These are phyloP conservation scores for Agrochola macilenta DNA, from an alignment of 2,888 invertebrate species.

Conservation along the genomic window DNA sequence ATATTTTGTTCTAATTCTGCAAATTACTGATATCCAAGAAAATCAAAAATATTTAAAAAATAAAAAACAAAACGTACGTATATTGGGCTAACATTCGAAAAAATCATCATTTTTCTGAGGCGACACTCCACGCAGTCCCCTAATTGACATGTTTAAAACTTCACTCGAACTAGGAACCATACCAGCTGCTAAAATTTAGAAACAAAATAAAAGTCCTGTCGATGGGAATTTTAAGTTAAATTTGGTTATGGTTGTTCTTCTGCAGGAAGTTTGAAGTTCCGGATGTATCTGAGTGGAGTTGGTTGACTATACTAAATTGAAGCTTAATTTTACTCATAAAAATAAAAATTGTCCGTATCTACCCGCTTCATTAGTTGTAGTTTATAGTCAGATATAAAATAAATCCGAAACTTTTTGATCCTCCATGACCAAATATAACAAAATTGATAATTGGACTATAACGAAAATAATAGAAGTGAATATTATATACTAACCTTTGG, in stretches of 20 bases:
- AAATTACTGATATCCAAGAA: slow-evolving; percentile 71
- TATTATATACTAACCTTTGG: slow-evolving; percentile 90
- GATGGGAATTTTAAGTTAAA: slow-evolving; percentile 77
- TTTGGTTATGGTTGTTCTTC: slow-evolving; percentile 77
- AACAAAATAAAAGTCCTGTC: slow-evolving; percentile 83
- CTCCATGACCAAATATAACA: slow-evolving; percentile 79
- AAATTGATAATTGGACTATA: slow-evolving; percentile 77
- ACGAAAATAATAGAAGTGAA: slow-evolving; percentile 75
- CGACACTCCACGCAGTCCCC: slow-evolving; percentile 90
- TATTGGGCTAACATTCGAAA: slow-evolving; percentile 70
- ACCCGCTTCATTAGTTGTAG: slow-evolving; percentile 47
- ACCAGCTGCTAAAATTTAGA: slow-evolving; percentile 90
- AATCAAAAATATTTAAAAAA: slow-evolving; percentile 69
- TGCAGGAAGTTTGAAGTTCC: slow-evolving; percentile 69
- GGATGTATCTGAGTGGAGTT: slow-evolving; percentile 65
- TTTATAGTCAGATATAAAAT: slow-evolving; percentile 62
- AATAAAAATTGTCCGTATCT: slow-evolving; percentile 56
- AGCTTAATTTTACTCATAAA: slow-evolving; percentile 57
- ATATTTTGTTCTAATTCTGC: slow-evolving; percentile 80
- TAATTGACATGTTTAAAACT: slow-evolving; percentile 90
- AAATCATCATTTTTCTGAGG: slow-evolving; percentile 77
- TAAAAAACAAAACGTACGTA: slow-evolving; percentile 73
- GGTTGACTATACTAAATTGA: slow-evolving; percentile 61
- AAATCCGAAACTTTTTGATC: slow-evolving; percentile 72
- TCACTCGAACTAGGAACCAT: slow-evolving; percentile 91